Percentiles rank a stretch among this genome's conserved stretches.
Conservation (phyloP, 2,888 invertebrate genomes). For the Spodoptera picta region DNA sequence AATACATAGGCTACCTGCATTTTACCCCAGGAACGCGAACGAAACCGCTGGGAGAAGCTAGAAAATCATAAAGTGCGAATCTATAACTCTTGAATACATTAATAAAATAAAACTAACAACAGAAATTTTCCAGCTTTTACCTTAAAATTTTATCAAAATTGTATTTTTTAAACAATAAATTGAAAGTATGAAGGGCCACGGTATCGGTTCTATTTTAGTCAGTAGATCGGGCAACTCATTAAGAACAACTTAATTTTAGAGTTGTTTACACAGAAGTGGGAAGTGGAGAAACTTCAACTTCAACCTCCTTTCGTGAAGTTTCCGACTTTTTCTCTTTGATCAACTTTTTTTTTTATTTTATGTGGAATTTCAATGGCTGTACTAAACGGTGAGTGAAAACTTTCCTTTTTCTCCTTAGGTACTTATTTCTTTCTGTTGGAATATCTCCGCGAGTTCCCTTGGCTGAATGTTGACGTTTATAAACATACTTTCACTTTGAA, state of each 20-base stretch:
- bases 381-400: slow-evolving; percentile 26
- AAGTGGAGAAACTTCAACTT: slow-evolving; percentile 36
- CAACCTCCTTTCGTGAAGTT: slow-evolving; percentile 33
- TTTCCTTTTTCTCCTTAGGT: slow-evolving; percentile 1
- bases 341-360: slow-evolving; percentile 46
- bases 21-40: too few species aligned
- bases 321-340: slow-evolving; percentile 28
- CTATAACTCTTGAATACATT: too few species aligned
- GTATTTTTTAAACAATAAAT: neutral
- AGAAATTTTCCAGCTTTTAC: too few species aligned
- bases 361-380: slow-evolving; percentile 39
- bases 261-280: slow-evolving; percentile 44
- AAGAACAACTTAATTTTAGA: slow-evolving; percentile 49
- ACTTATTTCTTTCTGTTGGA: too few species aligned
- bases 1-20: too few species aligned
- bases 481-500: too few species aligned
- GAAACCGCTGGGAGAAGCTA: too few species aligned
- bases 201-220: slow-evolving; percentile 20
- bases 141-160: too few species aligned
- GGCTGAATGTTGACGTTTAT: neutral
- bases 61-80: too few species aligned
- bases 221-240: slow-evolving; percentile 40
- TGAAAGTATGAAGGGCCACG: slow-evolving; percentile 4
- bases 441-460: slow-evolving; percentile 1
- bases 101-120: too few species aligned